Conservation (phyloP, 2,797 vertebrate species). For the Mormyrus hasselquistii region DNA sequence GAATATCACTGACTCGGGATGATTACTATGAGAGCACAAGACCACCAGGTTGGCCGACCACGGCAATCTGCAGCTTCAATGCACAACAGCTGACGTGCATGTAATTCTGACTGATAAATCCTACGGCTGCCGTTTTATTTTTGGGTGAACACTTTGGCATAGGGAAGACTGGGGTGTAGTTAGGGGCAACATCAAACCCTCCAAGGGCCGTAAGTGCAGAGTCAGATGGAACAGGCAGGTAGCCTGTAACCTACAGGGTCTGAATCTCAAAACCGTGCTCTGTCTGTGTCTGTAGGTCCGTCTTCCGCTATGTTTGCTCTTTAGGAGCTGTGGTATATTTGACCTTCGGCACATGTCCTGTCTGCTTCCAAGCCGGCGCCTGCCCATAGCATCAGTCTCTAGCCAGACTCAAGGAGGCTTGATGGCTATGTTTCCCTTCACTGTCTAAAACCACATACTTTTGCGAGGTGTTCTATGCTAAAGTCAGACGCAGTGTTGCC, state of each 20-base stretch:
- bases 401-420: neutral
- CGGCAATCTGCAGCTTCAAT: neutral
- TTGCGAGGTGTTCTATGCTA: neutral
- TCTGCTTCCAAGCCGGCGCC: neutral
- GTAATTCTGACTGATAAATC: neutral
- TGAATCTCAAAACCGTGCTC: neutral
- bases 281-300: neutral
- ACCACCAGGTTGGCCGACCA: neutral
- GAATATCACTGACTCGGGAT: neutral
- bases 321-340: neutral
- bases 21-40: neutral
- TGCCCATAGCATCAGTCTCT: neutral
- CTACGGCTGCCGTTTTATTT: neutral
- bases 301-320: neutral
- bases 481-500: neutral
- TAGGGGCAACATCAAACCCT: neutral
- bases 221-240: neutral
- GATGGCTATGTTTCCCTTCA: neutral
- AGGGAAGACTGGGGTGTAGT: neutral
- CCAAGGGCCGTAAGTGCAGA: neutral
- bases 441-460: neutral
- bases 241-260: neutral
- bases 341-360: neutral
- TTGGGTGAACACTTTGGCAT: neutral
- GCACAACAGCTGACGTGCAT: neutral